Base-by-base conservation (phyloP, 2,797 vertebrate species). In the Sebastes elongatus region DNA sequence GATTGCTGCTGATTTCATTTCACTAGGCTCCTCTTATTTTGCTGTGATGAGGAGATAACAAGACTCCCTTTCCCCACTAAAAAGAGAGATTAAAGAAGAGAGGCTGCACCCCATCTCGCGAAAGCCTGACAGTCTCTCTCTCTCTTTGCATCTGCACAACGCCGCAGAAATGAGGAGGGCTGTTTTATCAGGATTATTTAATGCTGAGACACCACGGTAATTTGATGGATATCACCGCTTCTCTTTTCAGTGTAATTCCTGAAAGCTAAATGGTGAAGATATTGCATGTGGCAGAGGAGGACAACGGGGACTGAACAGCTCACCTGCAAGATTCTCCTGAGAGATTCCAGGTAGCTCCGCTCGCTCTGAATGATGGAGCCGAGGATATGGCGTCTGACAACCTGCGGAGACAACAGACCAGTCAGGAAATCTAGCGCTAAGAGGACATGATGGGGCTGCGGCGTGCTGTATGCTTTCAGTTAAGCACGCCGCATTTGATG, bases 331-430 rank as follows among this genome's bases (percentile, higher is more conserved):
- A 99, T 97, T 61, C 97, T 95, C 91, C 96, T 95, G 68, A 99
- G 91, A 55, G 98, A 98, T 52, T 98, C 97, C 91, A 99, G 96
- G 28, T 99, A 99, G 91, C 97, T 97, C 62, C 96, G 91, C 90
- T 99, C 97, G 0, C 98, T 98, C 95, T 99, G 98, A 78, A 99
- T 96, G 10, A 99, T 98, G 91, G 97, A 99, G 85, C 96, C 91
- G 20, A 97, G 95, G 91, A 98, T 97, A 92, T 99, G 98, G 14
- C 98, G 96, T 42, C 98, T 96, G 53, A 98, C 96, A 88, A 99
- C 97, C 98, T 99, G 91, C 6, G 8, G 13, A 27, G 84, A 91
- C 80, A 91, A 89, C 86, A 87, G 38, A 85, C 73, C 82, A 84
- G 89, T 92, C 88, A 90, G 83, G 76, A 83, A 76, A 88, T 80